These are phyloP conservation scores for Camarhynchus parvulus DNA, from an alignment of 2,113 vertebrate genomes.

Conservation along the genomic window DNA sequence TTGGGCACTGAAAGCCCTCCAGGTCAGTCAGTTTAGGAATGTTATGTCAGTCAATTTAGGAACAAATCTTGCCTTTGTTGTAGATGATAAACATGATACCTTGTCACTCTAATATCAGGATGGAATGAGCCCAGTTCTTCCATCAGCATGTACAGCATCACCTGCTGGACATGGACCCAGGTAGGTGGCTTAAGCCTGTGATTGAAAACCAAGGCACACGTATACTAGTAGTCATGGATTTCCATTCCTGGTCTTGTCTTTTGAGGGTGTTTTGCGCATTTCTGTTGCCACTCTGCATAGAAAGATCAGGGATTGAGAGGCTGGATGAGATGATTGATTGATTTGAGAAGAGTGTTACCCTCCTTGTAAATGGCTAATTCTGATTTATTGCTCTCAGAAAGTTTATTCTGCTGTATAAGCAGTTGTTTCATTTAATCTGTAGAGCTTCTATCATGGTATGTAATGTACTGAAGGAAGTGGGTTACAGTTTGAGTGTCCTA, in stretches of 20 bases:
- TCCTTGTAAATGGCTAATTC: not conserved
- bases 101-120: not conserved
- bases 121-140: not conserved
- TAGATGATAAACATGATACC: not conserved
- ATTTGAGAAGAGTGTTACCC: not conserved
- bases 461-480: not conserved
- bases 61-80: not conserved
- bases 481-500: not conserved
- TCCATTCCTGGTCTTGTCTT: not conserved
- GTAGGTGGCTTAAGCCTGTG: rapidly evolving
- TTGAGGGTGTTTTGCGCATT: not conserved
- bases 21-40: not conserved
- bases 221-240: not conserved
- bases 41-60: not conserved
- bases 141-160: not conserved
- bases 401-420: not conserved
- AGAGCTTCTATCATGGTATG: not conserved
- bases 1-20: not conserved
- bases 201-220: rapidly evolving
- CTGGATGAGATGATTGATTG: not conserved
- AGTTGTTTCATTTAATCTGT: not conserved
- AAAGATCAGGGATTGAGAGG: not conserved
- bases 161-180: not conserved
- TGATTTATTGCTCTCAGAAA: not conserved
- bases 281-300: not conserved